These are phyloP conservation scores for Clarias pachynema DNA, from an alignment of 2,797 vertebrate genomes.

Conservation along the genomic window DNA sequence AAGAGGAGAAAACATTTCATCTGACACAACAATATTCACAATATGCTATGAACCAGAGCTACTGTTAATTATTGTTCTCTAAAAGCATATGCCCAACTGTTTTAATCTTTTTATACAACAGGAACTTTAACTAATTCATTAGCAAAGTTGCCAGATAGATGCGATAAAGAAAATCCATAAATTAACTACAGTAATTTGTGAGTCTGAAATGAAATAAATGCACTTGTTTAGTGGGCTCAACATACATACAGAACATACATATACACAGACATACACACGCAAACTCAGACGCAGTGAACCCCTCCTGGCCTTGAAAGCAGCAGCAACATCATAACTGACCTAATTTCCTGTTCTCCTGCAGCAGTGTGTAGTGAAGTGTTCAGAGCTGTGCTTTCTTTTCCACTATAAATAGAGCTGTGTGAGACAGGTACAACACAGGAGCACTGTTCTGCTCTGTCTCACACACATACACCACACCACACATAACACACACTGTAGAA, in stretches of 20 bases:
- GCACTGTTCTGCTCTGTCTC: conserved; percentile 29
- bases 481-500: not conserved
- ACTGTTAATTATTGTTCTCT: not conserved
- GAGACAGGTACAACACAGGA: conserved; percentile 36
- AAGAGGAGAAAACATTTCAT: not conserved
- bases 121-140: not conserved
- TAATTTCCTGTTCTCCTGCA: conserved; percentile 31
- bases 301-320: conserved; percentile 11
- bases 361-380: conserved; percentile 27
- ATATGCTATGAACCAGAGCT: not conserved
- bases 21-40: not conserved
- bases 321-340: conserved; percentile 41
- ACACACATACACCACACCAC: not conserved
- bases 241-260: not conserved
- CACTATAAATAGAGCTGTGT: conserved; percentile 61
- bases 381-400: conserved; percentile 57
- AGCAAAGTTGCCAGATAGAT: no score
- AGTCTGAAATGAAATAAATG: not conserved
- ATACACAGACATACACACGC: conserved; percentile 24
- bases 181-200: not conserved
- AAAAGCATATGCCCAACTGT: not conserved
- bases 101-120: not conserved
- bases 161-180: no score
- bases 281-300: conserved; percentile 18
- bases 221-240: not conserved